phyloP scores from a whole-genome alignment of 92 coral and sea anemone species.

The Pocillopora grandis region DNA sequence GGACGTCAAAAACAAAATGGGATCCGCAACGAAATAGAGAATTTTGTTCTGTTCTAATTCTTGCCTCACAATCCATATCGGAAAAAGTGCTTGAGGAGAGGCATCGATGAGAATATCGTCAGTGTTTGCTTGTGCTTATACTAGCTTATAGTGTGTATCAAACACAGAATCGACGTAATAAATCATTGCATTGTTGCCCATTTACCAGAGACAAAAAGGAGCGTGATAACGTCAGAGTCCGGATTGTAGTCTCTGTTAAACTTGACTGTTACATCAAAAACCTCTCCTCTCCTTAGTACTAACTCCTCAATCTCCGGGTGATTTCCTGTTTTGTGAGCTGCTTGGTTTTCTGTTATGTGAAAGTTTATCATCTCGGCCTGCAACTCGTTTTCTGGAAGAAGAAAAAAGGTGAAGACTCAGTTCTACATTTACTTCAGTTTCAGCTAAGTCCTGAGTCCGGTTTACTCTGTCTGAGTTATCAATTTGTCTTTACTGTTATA shows the following conservation, averaged over 20 bases:
- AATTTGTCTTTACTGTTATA: too few species aligned
- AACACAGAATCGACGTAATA: too few species aligned
- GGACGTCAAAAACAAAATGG: too few species aligned
- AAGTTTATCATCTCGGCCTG: conserved; percentile 39
- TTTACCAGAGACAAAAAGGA: conserved; percentile 55
- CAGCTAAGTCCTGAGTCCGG: not conserved
- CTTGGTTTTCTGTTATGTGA: conserved; percentile 38
- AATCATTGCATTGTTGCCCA: not conserved
- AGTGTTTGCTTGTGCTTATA: too few species aligned
- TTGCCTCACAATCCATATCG: too few species aligned
- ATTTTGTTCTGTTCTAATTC: too few species aligned
- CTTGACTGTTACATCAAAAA: conserved; percentile 42
- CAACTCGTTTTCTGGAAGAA: conserved; percentile 38
- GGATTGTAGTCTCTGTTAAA: conserved; percentile 59
- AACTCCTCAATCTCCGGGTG: conserved; percentile 31
- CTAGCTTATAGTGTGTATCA: not conserved
- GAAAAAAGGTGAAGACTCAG: not conserved
- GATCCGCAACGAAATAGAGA: too few species aligned
- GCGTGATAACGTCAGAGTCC: conserved; percentile 34
- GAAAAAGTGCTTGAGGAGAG: too few species aligned
- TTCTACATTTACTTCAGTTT: not conserved
- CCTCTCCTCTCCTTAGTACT: conserved; percentile 63
- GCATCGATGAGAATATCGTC: too few species aligned
- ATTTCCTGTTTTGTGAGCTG: conserved; percentile 52
- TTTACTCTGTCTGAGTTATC: not conserved